phyloP scores from a whole-genome alignment of 2,888 invertebrate species.

The Rhagonycha lutea region DNA sequence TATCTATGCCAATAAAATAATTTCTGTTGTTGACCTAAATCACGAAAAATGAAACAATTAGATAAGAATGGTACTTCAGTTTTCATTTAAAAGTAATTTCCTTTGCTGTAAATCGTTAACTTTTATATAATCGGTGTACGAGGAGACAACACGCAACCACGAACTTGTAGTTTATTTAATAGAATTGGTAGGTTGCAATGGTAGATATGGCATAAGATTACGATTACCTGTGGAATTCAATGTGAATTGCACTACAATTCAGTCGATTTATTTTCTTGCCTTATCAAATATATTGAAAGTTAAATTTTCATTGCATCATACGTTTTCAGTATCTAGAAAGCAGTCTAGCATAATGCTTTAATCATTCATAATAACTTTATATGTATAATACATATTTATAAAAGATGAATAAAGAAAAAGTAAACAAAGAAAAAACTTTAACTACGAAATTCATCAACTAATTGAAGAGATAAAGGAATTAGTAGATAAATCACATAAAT shows the following conservation, averaged over 20 bases:
- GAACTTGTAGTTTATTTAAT: conserved; percentile 24
- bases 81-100: neutral
- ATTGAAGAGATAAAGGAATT: too few species aligned
- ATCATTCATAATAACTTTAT: neutral
- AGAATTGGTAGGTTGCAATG: conserved; percentile 28
- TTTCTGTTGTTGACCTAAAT: neutral
- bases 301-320: conserved; percentile 31
- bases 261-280: conserved; percentile 37
- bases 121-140: conserved; percentile 8
- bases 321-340: conserved; percentile 18
- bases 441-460: too few species aligned
- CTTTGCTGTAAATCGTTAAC: conserved; percentile 17
- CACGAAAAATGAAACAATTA: neutral
- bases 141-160: conserved; percentile 24
- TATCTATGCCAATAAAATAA: neutral
- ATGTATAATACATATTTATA: too few species aligned
- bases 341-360: neutral
- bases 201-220: conserved; percentile 34
- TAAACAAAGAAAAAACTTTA: too few species aligned
- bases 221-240: conserved; percentile 35
- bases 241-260: conserved; percentile 38
- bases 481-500: too few species aligned
- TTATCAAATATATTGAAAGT: conserved; percentile 36
- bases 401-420: too few species aligned
- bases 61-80: neutral